Percentiles rank a stretch among this genome's conserved stretches.
Conservation (phyloP, 2,888 invertebrate species). For the Helleia helle region DNA sequence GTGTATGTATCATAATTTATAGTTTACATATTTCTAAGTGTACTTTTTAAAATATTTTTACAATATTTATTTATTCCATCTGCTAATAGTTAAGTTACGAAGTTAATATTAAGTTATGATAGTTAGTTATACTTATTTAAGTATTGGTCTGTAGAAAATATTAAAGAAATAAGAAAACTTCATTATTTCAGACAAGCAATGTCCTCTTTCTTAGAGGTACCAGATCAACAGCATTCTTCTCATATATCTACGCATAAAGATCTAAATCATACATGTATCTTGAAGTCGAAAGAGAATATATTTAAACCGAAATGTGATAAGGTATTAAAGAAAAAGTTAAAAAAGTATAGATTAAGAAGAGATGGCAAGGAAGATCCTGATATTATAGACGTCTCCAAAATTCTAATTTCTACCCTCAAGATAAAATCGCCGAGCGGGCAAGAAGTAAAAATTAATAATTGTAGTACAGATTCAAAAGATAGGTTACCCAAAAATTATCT, state of each 20-base stretch:
- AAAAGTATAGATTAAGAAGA: slow-evolving; percentile 52
- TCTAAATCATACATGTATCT: slow-evolving; percentile 26
- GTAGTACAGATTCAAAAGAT: slow-evolving; percentile 25
- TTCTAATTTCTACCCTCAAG: slow-evolving; percentile 36
- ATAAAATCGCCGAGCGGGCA: slow-evolving; percentile 43
- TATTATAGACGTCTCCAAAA: slow-evolving; percentile 52
- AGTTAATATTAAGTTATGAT: no score
- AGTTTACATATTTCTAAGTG: no score
- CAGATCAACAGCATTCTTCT: neutral
- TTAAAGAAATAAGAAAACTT: neutral
- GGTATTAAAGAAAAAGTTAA: slow-evolving; percentile 47
- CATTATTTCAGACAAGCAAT: slow-evolving; percentile 26
- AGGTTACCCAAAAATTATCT: slow-evolving; percentile 44
- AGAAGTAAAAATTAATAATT: slow-evolving; percentile 16
- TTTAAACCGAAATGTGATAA: slow-evolving; percentile 41
- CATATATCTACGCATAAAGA: slow-evolving; percentile 15
- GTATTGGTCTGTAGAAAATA: no score
- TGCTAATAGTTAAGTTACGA: no score
- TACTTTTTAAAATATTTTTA: no score
- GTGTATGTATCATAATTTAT: neutral
- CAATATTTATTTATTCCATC: no score
- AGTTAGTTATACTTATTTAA: no score
- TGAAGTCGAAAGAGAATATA: slow-evolving; percentile 40
- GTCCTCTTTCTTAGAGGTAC: slow-evolving; percentile 37
- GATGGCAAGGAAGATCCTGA: slow-evolving; percentile 61